Percentiles rank a stretch among this genome's conserved stretches.
Conservation (phyloP, 2,113 vertebrate species). For the Sphyrna mokarran region DNA sequence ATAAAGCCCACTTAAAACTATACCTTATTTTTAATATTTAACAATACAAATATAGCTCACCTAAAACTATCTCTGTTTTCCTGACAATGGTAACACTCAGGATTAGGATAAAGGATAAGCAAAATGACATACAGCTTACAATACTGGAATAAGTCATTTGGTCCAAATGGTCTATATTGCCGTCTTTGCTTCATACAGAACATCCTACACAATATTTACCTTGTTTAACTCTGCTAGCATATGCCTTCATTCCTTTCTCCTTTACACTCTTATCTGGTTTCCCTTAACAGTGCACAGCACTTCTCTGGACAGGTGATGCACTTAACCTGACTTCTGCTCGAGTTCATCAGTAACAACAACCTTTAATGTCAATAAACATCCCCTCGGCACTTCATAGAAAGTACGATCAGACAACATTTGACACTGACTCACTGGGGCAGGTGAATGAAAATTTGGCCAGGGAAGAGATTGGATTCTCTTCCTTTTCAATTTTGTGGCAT, state of each 20-base stretch:
- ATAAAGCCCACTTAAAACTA: too few species aligned
- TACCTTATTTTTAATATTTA: too few species aligned
- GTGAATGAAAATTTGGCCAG: not conserved
- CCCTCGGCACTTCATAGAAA: not conserved
- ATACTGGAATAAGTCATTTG: not conserved
- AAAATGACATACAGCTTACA: not conserved
- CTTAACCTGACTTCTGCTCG: not conserved
- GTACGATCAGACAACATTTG: not conserved
- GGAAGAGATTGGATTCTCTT: not conserved
- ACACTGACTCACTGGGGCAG: not conserved
- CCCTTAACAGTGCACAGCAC: not conserved
- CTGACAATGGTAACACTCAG: too few species aligned
- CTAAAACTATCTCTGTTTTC: too few species aligned
- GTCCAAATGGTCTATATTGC: not conserved
- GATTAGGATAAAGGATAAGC: not conserved
- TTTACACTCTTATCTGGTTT: not conserved
- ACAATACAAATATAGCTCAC: too few species aligned
- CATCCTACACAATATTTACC: not conserved
- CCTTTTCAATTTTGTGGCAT: not conserved
- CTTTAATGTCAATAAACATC: not conserved
- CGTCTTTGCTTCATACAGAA: not conserved
- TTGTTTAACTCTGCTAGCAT: not conserved
- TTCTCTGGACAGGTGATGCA: not conserved
- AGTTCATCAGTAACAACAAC: not conserved
- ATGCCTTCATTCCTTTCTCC: not conserved